A percentile compares a stretch with the other conserved stretches of the same genome.
These are phyloP conservation scores for Peromyscus nudipes DNA, from an alignment of 2,797 vertebrate species.

Conservation along the genomic window DNA sequence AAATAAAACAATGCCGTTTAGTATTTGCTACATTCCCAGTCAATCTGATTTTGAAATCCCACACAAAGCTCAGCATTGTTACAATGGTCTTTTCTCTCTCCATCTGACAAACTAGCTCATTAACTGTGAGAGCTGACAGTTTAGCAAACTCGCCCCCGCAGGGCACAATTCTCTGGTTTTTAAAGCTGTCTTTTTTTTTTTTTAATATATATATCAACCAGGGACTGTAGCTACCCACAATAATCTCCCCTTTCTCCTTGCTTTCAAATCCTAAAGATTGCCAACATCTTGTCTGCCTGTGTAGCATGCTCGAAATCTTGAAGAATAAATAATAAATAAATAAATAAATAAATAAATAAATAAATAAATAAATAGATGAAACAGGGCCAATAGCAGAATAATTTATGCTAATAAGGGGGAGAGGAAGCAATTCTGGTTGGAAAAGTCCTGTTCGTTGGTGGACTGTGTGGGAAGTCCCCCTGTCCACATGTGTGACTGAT, in stretches of 20 bases:
- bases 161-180: conserved; percentile 78
- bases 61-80: conserved; percentile 75
- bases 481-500: conserved; percentile 78
- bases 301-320: conserved; percentile 36
- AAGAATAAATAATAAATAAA: not conserved
- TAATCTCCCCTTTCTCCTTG: conserved; percentile 65
- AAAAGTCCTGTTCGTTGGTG: conserved; percentile 58
- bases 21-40: conserved; percentile 73
- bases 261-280: conserved; percentile 63
- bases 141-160: conserved; percentile 75
- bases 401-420: conserved; percentile 52
- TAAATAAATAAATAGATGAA: not conserved
- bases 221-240: conserved; percentile 65
- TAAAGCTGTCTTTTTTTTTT: conserved; percentile 77
- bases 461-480: conserved; percentile 36
- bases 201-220: not conserved
- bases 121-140: conserved; percentile 79
- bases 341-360: no score
- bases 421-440: conserved; percentile 2
- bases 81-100: conserved; percentile 72
- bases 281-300: conserved; percentile 4
- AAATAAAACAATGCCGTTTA: conserved; percentile 75
- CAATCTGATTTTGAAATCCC: conserved; percentile 80
- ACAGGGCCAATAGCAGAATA: not conserved
- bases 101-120: conserved; percentile 80